Base-by-base conservation (phyloP, 2,888 invertebrate species). In the Eumerus sabulonum region DNA sequence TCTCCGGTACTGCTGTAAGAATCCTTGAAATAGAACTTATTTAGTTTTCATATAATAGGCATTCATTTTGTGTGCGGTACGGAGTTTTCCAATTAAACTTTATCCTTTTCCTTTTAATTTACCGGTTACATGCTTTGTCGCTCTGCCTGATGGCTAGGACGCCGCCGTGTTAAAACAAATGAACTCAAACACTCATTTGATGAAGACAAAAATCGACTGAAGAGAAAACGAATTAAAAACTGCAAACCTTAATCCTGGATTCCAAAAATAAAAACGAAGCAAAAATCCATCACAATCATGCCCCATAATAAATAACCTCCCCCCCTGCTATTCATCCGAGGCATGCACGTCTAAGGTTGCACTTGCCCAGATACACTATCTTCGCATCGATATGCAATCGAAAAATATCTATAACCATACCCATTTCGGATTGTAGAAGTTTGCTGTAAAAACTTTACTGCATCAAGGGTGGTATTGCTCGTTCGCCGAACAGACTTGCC, bases 81-180 rank as follows among this genome's bases (percentile, higher is more conserved):
- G 54, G 82, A 88, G 87, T 88, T 88, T 88, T 88, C 88, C 88
- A 88, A 88, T 88, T 88, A 88, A 88, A 88, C 88, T 88, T 88
- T 87, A 88, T 88, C 88, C 87, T 88, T 87, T 86, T 86, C 85
- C 85, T 85, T 79, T 86, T 87, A 88, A 88, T 87, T 88, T 87
- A 86, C 87, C 85, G 87, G 87, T 87, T 87, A 87, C 87, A 88
- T 87, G 88, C 85, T 86, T 87, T 87, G 88, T 87, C 87, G 88
- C 88, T 85, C 56, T n/a, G n/a, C n/a, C n/a, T 64, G 57, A 53
- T 60, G 68, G 77, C 53, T 68, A 73, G 57, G 72, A 62, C 54
- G 27, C 3, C 7, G 27, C 27, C 27, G 27, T 27, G n/a, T n/a
- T n/a, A n/a, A 27, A 27, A 4, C 3, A 27, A 27, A 27, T 27